Percentiles rank a stretch among this genome's conserved stretches.
These are phyloP conservation scores for Trogon melanurus DNA, from an alignment of 2,113 vertebrate genomes.

Conservation along the genomic window DNA sequence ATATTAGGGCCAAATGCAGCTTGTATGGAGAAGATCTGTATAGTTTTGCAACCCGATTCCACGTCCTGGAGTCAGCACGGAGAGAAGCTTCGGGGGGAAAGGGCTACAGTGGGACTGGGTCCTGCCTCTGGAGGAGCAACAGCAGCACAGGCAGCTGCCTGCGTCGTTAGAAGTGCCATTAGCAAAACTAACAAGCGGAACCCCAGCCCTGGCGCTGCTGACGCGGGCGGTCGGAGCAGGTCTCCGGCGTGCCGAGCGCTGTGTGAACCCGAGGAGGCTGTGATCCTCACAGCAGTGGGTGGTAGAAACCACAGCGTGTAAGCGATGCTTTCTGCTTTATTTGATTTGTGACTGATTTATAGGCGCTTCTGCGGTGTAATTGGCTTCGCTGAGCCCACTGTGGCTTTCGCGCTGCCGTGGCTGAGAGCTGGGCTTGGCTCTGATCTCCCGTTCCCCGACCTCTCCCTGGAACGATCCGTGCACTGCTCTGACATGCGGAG, in stretches of 20 bases:
- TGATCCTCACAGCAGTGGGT: constrained; percentile 32
- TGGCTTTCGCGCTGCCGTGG: background rate
- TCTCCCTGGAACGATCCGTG: background rate
- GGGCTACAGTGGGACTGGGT: background rate
- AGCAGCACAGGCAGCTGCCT: background rate
- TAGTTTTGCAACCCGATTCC: background rate
- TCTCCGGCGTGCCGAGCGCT: background rate
- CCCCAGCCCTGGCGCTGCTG: background rate
- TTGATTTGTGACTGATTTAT: constrained; percentile 12
- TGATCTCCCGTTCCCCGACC: background rate
- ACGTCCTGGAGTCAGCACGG: rapidly evolving
- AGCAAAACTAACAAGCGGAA: rapidly evolving
- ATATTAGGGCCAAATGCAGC: background rate
- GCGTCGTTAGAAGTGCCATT: background rate
- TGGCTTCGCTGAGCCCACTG: background rate
- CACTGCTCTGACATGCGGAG: constrained; percentile 5
- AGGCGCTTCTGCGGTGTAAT: background rate
- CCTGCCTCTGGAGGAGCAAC: background rate
- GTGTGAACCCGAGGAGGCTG: background rate
- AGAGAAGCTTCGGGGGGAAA: rapidly evolving
- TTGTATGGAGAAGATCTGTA: background rate
- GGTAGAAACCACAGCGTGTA: background rate
- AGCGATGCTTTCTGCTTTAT: background rate
- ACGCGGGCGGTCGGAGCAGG: background rate
- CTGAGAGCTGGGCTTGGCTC: constrained; percentile 9